Conservation (phyloP, 2,888 invertebrate species). For the Cerastis leucographa region DNA sequence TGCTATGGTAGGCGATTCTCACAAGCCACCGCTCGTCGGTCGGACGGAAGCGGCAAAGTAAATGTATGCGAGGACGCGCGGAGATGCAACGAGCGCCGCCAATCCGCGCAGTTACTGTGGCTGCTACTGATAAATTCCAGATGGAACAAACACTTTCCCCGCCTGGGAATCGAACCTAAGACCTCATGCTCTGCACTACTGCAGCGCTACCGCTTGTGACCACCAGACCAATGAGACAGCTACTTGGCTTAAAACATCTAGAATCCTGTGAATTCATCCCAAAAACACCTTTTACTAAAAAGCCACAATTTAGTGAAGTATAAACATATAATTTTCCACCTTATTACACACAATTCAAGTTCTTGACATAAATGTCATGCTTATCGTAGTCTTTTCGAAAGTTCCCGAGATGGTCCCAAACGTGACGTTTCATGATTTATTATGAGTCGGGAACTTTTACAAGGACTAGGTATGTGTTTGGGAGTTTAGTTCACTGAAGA, state of each 20-base stretch:
- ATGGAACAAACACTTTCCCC: not conserved
- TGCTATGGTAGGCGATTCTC: not conserved
- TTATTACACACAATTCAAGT: slow-evolving; percentile 48
- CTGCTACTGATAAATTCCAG: too few species aligned
- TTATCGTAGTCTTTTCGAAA: slow-evolving; percentile 51
- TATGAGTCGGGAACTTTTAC: slow-evolving; percentile 12
- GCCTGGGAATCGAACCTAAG: not conserved
- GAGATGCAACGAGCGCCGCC: too few species aligned
- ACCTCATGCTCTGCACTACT: not conserved
- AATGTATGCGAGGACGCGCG: too few species aligned
- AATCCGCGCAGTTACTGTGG: too few species aligned
- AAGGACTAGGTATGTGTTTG: slow-evolving; percentile 26
- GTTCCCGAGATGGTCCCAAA: slow-evolving; percentile 37
- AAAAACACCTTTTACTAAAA: not conserved
- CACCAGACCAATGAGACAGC: too few species aligned
- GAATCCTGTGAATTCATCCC: not conserved
- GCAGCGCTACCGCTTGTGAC: not conserved
- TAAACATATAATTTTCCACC: slow-evolving; percentile 35
- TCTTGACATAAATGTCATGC: slow-evolving; percentile 44
- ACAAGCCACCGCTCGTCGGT: too few species aligned
- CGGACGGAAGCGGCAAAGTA: too few species aligned
- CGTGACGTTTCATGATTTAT: slow-evolving; percentile 54
- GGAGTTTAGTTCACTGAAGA: slow-evolving; percentile 8
- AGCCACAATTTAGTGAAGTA: not conserved
- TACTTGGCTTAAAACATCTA: not conserved